Conservation (phyloP, 1,140 invertebrate genomes). For the Ostrea denselamellosa region DNA sequence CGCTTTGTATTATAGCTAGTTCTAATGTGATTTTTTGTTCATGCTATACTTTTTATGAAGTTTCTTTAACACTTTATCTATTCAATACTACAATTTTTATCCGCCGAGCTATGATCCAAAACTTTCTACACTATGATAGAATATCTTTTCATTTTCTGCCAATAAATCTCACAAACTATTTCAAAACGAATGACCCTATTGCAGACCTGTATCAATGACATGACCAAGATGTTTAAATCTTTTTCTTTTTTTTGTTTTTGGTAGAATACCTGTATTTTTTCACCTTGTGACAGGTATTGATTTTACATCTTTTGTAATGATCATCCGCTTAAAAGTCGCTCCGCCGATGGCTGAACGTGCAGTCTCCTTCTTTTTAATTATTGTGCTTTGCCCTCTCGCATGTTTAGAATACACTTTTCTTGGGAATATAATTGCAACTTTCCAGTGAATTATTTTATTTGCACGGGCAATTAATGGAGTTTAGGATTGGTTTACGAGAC, state of each 20-base stretch:
- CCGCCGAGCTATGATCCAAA: no score
- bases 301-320: slow-evolving; percentile 15
- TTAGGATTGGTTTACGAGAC: slow-evolving; percentile 35
- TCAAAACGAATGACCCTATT: no score
- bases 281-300: slow-evolving; percentile 19
- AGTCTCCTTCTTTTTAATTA: slow-evolving; percentile 4
- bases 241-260: neutral
- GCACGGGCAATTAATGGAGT: slow-evolving; percentile 37
- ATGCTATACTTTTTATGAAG: no score
- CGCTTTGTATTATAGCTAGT: no score
- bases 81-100: no score
- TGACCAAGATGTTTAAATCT: slow-evolving; percentile 9
- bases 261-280: slow-evolving; percentile 31
- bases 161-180: no score
- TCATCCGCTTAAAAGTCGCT: slow-evolving; percentile 33
- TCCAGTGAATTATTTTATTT: slow-evolving; percentile 39
- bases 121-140: no score
- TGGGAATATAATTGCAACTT: slow-evolving; percentile 37
- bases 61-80: no score
- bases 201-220: neutral
- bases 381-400: slow-evolving; percentile 6
- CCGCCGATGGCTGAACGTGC: slow-evolving; percentile 17
- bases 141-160: no score
- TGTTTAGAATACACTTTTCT: slow-evolving; percentile 38
- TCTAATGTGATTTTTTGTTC: no score